Conservation (phyloP, 2,888 invertebrate genomes). For the Corythucha ciliata region DNA sequence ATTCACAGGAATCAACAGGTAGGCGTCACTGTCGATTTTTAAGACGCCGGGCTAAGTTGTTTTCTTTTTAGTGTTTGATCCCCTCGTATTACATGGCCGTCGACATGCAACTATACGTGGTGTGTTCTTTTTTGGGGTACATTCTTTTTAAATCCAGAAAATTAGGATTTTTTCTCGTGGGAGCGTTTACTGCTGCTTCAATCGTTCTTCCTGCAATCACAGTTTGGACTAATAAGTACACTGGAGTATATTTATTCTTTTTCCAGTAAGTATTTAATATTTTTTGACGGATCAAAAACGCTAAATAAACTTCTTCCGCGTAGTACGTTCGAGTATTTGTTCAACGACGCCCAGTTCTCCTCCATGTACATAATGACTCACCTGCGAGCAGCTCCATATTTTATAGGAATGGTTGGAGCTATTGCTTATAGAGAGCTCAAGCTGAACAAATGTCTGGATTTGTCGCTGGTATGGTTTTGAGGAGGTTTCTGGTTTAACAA, state of each 20-base stretch:
- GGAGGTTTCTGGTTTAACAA: no score
- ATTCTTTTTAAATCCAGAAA: background rate
- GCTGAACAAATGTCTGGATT: no score
- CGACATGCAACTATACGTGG: conserved; percentile 30
- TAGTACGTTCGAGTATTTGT: conserved; percentile 13
- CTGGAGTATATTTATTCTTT: conserved; percentile 18
- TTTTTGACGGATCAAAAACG: background rate
- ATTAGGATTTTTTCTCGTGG: background rate
- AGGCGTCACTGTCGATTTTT: background rate
- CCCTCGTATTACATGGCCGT: conserved; percentile 33
- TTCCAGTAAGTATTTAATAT: conserved; percentile 6
- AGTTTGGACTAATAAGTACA: conserved; percentile 10
- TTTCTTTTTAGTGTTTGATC: conserved; percentile 31
- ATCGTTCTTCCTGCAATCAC: conserved; percentile 16
- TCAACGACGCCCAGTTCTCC: conserved; percentile 29
- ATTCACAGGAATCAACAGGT: conserved; percentile 32
- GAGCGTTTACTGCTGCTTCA: background rate
- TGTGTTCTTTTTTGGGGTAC: conserved; percentile 12
- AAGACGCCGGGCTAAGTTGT: background rate
- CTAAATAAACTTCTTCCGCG: background rate
- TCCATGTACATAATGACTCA: conserved; percentile 34
- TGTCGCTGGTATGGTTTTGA: no score
- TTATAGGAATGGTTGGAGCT: conserved; percentile 33
- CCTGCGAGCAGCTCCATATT: conserved; percentile 33
- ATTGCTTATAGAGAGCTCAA: conserved; percentile 27